These are phyloP conservation scores for Tortrix viridana DNA, from an alignment of 2,888 invertebrate genomes.

Conservation along the genomic window DNA sequence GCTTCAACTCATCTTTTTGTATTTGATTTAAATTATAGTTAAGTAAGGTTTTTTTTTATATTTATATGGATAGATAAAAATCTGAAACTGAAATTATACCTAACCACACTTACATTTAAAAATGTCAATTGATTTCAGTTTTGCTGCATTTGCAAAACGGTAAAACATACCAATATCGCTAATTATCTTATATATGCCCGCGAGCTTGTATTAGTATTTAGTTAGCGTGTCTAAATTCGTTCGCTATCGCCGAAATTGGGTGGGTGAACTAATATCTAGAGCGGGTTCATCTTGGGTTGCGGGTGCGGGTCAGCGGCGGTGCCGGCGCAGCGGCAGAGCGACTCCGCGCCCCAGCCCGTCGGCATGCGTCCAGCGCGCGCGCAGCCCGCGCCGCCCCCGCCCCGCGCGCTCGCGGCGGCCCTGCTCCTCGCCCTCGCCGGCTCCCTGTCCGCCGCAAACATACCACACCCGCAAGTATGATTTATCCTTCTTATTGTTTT, in stretches of 20 bases:
- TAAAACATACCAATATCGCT: too few species aligned
- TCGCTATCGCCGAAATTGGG: slow-evolving; percentile 77
- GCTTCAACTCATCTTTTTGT: too few species aligned
- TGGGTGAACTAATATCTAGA: slow-evolving; percentile 79
- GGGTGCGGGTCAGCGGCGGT: slow-evolving; percentile 38
- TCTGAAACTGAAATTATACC: too few species aligned
- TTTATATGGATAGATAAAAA: too few species aligned
- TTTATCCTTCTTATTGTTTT: background rate
- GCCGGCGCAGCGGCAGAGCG: slow-evolving; percentile 56
- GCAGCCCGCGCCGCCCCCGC: slow-evolving; percentile 39
- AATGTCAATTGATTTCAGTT: too few species aligned
- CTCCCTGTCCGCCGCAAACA: slow-evolving; percentile 24
- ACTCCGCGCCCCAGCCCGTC: slow-evolving; percentile 61
- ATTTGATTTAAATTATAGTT: too few species aligned
- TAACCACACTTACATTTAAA: too few species aligned
- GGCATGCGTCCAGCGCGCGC: slow-evolving; percentile 65
- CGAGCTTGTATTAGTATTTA: slow-evolving; percentile 54
- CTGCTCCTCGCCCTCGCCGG: slow-evolving; percentile 31
- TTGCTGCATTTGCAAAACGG: too few species aligned
- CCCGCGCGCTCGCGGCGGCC: slow-evolving; percentile 9
- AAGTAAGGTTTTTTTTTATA: too few species aligned
- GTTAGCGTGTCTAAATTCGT: slow-evolving; percentile 55
- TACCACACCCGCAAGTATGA: slow-evolving; percentile 33
- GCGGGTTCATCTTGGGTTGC: slow-evolving; percentile 71
- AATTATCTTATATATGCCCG: too few species aligned